Evolutionary conservation across 2,888 invertebrate genomes (phyloP), one percentile per base, ranked within the genome.

Genomic region (Sepioteuthis lessoniana): DNA sequence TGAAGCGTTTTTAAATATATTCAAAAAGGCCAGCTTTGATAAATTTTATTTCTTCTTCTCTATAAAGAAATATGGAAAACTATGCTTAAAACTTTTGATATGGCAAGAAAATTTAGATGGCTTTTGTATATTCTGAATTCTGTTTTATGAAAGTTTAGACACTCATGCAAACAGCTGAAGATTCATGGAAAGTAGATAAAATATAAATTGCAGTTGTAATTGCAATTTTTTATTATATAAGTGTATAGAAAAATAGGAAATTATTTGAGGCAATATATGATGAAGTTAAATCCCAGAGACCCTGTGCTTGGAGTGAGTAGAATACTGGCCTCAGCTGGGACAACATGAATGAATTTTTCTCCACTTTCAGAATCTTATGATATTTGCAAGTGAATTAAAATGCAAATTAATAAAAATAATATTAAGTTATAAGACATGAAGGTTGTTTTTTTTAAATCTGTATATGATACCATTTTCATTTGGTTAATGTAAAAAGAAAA

Each of bases 191-290:
- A 76, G 10, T 76, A 76, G 76, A 76, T n/a, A 76, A 76, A 76
- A 76, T 76, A 76, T 76, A 76, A 76, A 76, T 76, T 76, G 76
- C n/a, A n/a, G 76, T 76, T 76, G 76, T 35, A n/a, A 76, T 76
- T 76, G n/a, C n/a, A 76, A n/a, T 76, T 76, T n/a, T 31, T n/a
- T n/a, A n/a, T 76, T 16, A 76, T 76, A n/a, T 76, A 35, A 76
- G n/a, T 76, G n/a, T 76, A 76, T 76, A 76, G n/a, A 76, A 76
- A 76, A 76, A 76, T 76, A 76, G n/a, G 76, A 76, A 35, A 76
- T 76, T n/a, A 76, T 76, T 76, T 76, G n/a, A 76, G 76, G 16
- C 16, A 76, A n/a, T 76, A 35, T n/a, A n/a, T 76, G n/a, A 60
- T 60, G 28, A 76, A 76, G 55, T 55, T 55, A 55, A 42, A 55